Percentiles rank a stretch among this genome's conserved stretches.
Conservation (phyloP, 2,113 vertebrate species). For the Calonectris borealis region DNA sequence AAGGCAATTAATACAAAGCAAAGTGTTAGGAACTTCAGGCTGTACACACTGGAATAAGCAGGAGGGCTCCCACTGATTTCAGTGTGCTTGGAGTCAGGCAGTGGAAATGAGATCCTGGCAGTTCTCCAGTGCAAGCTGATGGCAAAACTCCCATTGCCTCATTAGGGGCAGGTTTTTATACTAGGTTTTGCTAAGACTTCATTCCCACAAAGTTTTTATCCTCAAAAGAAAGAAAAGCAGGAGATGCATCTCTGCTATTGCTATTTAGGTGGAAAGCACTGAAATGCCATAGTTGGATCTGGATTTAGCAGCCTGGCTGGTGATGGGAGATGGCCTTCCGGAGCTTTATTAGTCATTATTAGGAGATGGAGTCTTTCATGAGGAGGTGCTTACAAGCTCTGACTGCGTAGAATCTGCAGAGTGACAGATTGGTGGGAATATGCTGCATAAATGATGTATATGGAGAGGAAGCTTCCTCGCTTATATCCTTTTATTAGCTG, state of each 20-base stretch:
- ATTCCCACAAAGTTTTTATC: not conserved
- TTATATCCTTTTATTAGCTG: not conserved
- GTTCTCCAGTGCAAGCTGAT: not conserved
- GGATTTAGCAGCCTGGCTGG: not conserved
- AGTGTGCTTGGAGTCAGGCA: not conserved
- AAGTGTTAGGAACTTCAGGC: not conserved
- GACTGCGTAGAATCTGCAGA: accelerated
- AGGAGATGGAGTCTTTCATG: not conserved
- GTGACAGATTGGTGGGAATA: accelerated
- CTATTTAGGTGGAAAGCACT: not conserved
- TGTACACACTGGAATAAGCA: not conserved
- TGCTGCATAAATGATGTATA: accelerated
- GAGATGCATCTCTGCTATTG: not conserved
- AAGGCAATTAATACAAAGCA: not conserved
- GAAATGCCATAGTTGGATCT: accelerated
- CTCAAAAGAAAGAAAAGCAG: not conserved
- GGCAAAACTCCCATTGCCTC: not conserved
- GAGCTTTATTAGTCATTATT: not conserved
- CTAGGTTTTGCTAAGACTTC: not conserved
- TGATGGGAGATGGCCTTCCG: not conserved
- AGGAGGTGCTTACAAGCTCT: not conserved
- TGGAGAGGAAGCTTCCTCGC: not conserved
- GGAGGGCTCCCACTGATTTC: not conserved
- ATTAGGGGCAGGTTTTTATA: not conserved
- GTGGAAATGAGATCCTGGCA: not conserved